A percentile compares a stretch with the other conserved stretches of the same genome.
phyloP scores from a whole-genome alignment of 2,797 vertebrate species.

The Malacoctenus gilli region DNA sequence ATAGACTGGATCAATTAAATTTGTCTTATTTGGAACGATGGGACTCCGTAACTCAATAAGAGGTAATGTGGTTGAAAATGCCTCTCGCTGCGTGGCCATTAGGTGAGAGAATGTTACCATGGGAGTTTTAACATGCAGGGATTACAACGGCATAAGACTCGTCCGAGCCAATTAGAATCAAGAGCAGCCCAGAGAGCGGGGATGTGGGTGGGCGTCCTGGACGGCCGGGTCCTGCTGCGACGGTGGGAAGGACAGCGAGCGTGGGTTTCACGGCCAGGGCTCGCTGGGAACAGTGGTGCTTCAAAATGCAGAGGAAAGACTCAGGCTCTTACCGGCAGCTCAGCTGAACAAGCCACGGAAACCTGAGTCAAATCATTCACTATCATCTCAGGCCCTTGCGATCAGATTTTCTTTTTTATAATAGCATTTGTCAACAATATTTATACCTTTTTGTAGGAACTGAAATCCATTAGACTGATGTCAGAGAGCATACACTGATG shows the following conservation, averaged over 20 bases:
- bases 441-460: no score
- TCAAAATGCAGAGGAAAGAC: slow-evolving; percentile 19
- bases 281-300: slow-evolving; percentile 48
- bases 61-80: slow-evolving; percentile 93
- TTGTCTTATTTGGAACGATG: slow-evolving; percentile 95
- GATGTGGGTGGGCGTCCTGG: slow-evolving; percentile 61
- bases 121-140: slow-evolving; percentile 81
- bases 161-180: slow-evolving; percentile 79
- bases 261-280: slow-evolving; percentile 37
- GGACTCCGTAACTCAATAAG: slow-evolving; percentile 96
- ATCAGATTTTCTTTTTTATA: no score
- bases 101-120: slow-evolving; percentile 82
- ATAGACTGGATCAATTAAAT: slow-evolving; percentile 95
- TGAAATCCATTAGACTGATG: no score
- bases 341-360: neutral
- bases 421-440: no score
- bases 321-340: slow-evolving; percentile 1
- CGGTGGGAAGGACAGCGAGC: slow-evolving; percentile 22
- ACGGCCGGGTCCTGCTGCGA: slow-evolving; percentile 60
- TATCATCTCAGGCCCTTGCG: no score
- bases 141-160: slow-evolving; percentile 70
- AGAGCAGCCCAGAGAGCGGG: slow-evolving; percentile 50
- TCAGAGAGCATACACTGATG: no score
- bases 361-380: no score
- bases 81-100: slow-evolving; percentile 89